Percentiles rank a stretch among this genome's conserved stretches.
These are phyloP conservation scores for Bradypodion pumilum DNA, from an alignment of 2,797 vertebrate genomes.

Conservation along the genomic window DNA sequence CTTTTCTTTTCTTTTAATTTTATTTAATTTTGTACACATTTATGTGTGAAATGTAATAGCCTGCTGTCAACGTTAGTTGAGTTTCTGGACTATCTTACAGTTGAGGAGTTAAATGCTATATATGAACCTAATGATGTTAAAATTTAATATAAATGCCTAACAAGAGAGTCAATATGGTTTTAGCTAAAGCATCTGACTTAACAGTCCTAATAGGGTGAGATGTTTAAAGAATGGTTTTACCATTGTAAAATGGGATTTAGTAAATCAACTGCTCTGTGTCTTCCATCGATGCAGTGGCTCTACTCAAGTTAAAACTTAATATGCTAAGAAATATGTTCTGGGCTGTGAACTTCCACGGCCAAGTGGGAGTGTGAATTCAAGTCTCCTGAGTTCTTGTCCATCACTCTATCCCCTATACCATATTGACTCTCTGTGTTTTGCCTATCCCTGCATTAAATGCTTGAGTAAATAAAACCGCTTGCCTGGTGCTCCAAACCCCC, in stretches of 20 bases:
- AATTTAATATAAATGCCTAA: background rate
- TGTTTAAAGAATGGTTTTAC: too few relatives aligned
- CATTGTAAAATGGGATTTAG: too few relatives aligned
- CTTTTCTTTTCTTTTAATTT: background rate
- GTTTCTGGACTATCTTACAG: background rate
- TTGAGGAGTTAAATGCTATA: background rate
- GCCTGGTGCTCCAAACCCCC: too few relatives aligned
- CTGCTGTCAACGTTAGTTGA: background rate
- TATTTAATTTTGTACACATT: background rate
- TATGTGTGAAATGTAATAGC: background rate
- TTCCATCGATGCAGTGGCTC: too few relatives aligned
- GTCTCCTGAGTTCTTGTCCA: too few relatives aligned
- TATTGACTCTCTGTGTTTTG: background rate
- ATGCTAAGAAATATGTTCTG: too few relatives aligned
- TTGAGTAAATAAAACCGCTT: background rate
- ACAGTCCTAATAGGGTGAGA: too few relatives aligned
- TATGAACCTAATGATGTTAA: background rate
- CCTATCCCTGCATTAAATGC: background rate
- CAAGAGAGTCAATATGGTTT: background rate
- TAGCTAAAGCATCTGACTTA: background rate
- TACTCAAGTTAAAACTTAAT: too few relatives aligned
- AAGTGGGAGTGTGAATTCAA: too few relatives aligned
- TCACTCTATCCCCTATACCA: too few relatives aligned
- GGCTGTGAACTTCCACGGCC: too few relatives aligned
- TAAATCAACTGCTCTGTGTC: too few relatives aligned